Evolutionary conservation across 1,140 invertebrate genomes (phyloP), one percentile per base, ranked within the genome.

Genomic region (Coptotermes formosanus): DNA sequence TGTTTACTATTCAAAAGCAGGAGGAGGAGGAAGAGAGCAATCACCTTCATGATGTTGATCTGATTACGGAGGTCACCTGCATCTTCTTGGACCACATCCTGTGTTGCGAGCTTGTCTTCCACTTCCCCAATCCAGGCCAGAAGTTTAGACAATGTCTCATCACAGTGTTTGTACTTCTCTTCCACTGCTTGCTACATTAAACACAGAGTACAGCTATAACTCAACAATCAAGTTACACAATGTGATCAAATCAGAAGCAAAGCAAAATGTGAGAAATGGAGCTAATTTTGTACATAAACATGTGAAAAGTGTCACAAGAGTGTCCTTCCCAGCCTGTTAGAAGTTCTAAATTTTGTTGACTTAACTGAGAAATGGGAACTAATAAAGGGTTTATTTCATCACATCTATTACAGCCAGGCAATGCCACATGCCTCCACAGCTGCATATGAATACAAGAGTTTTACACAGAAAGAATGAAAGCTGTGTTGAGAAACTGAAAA

Each of bases 101-200:
- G 97, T 88, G 95, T 95, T 85, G 97, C 96, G 87, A 99, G 92
- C 89, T 95, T 94, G 87, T 96, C 95, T 92, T 99, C 97, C 12
- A 98, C 92, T 87, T 96, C 95, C 14, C 93, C 93, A 86, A 99
- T 95, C 96, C 97, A 98, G 91, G 97, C 95, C 85, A 98, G 91
- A 75, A 99, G 93, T 90, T 97, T 96, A 64, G 94, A 94, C 75
- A 98, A 91, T 82, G 94, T 95, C 89, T 97, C 96, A 90, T 96
- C 96, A 91, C 95, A 98, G 89, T 96, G 93, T 91, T 95, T 96
- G 93, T 98, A 99, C 90, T 98, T 97, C 90, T 98, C 97, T 91
- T 98, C 96, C 88, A 98, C 95, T 89, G 97, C 97, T 96, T 97
- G 96, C 97, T 98, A 93, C 87, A 89, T 89, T 84, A 52, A 52